Base-by-base conservation (phyloP, 1,140 invertebrate species). In the Vollenhovia emeryi region DNA sequence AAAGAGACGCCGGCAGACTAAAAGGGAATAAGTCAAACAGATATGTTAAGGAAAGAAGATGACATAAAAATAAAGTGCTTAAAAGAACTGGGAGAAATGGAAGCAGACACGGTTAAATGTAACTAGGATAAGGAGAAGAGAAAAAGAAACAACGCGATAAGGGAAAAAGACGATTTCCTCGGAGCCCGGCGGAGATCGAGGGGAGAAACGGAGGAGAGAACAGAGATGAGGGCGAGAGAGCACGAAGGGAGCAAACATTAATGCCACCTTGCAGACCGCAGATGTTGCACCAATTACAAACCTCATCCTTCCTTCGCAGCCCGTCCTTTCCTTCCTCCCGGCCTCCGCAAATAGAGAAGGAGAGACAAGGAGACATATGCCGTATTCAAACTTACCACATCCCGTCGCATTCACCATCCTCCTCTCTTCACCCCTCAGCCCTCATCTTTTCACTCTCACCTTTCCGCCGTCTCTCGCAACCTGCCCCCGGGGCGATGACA, bases 231-330 rank as follows among this genome's bases (percentile, higher is more conserved):
- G 50, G 50, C 50, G 87, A 60, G 64, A 59, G 43, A 24, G 11
- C 50, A 86, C 55, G 87, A 85, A 89, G 90, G 87, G 86, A 91
- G 89, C 88, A 92, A 94, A 94, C 94, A 95, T 94, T 94, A 94
- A 95, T 94, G 93, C 91, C 90, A 94, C 91, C 92, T 93, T 91
- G 90, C 87, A 93, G 92, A 94, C 93, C 93, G 90, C 94, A 95
- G 94, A 95, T 95, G 94, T 95, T 95, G 93, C 93, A 90, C 93
- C 94, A 94, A 95, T 95, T 94, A 94, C 94, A 94, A 94, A 93
- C 92, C 94, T 93, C 92, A 92, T 90, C 90, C 89, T 73, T 40
- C 66, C 57, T 66, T 62, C 78, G 45, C 64, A 60, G 45, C 45
- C 36, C 52, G 66, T 82, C 78, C 74, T 69, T 62, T 55, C 80